Base-by-base conservation (phyloP, 2,797 vertebrate species). In the Anabacerthia variegaticeps region DNA sequence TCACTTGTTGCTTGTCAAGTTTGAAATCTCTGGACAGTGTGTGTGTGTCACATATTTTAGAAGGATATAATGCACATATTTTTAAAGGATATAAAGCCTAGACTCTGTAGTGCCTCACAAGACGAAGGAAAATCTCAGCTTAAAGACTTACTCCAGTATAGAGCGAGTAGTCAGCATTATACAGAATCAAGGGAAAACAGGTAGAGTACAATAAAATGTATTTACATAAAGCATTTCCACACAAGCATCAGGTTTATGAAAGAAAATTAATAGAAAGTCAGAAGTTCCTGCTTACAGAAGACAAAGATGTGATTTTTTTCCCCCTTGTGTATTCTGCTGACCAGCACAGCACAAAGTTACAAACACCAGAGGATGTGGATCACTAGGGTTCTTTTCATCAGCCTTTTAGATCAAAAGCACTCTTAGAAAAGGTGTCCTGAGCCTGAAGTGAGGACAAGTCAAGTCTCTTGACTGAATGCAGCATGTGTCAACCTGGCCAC, bases 371-470 rank as follows among this genome's bases (percentile, higher is more conserved):
- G 9, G 43, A 67, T 17, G 10, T 0, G 0, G 49, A 75, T 46
- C 12, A 7, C 17, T 36, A 2, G 0, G 9, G 21, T 56, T 89
- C 72, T 58, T 86, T 88, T 79, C 71, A 92, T 26, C 77, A 82
- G 48, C 55, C 48, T 78, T 86, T 78, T 46, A 86, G 44, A 88
- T 44, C 76, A 81, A 91, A 91, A 93, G 21, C 30, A 28, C 44
- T 62, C 58, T 83, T 67, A 73, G 26, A 76, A 76, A 93, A 93
- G 55, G 19, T 84, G 76, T 86, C 83, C 91, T 79, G 59, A 91
- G 73, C 51, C 63, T 76, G 55, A 86, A 95, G 66, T 36, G 48
- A 93, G 85, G 88, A 95, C 76, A 84, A 92, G 41, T 69, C 65
- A 88, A 80, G 22, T 23, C 52, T 87, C 85, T 52, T 75, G 76